Evolutionary conservation across 2,888 invertebrate genomes (phyloP), one percentile per base, ranked within the genome.

Genomic region (Cephus sareptanus): DNA sequence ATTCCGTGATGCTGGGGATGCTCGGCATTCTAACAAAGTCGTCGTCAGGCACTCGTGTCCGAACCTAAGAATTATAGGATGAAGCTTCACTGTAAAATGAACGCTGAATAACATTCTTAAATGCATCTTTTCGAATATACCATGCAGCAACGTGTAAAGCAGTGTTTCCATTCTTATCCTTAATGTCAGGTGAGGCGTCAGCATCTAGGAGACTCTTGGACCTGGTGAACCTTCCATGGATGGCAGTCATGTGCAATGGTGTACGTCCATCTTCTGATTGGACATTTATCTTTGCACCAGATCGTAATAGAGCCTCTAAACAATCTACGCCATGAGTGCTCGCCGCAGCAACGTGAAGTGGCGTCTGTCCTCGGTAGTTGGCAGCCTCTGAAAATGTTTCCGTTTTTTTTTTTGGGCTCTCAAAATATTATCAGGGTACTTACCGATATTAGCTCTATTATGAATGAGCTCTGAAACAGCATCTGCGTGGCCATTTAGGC

Each of bases 241-340:
- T 93, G 11, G 94, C 94, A n/a, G 94, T 94, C 94, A 94, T 94
- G 85, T 95, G 94, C 70, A 95, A 91, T 1, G 95, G 93, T 4
- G 94, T 94, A 75, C 94, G 90, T 1, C 94, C 94, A 86, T 94
- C 94, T 76, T 92, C 89, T 82, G 93, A 94, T 86, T 93, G 93
- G 69, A 92, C 92, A 85, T 94, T 94, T 34, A 94, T 92, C 79
- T 93, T 92, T 1, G 93, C 93, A 3, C 90, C 92, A 79, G 93
- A 92, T 33, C 92, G 92, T 71, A 95, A 90, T 73, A 95, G 89
- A 77, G 93, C 92, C 83, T 93, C 93, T 75, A 95, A 89, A 88
- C 94, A 94, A 70, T 93, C 93, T n/a, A 93, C 93, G 6, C 94
- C 94, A 79, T 93, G 93, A 9, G 93, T 93, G 71, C 94, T 94